Evolutionary conservation across 2,797 vertebrate species (phyloP), one percentile per base, ranked within the genome.

Genomic region (Rhincodon typus): DNA sequence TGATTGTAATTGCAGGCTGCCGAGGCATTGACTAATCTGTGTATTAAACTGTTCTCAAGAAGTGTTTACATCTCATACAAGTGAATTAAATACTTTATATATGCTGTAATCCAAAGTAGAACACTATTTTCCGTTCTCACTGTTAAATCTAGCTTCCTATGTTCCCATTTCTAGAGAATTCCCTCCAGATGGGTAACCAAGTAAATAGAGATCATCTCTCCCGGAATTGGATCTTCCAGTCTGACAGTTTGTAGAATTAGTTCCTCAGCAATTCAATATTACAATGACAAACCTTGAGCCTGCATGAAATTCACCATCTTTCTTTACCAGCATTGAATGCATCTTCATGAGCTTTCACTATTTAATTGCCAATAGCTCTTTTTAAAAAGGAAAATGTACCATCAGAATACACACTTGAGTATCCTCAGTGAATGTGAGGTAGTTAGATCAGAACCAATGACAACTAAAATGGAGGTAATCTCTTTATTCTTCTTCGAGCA

Each of bases 31-130:
- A 84, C 82, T 84, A 84, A 84, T 84, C 42, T 25, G 82, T 84
- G 82, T 84, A 84, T 46, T 84, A 84, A 84, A 84, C 82, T 84
- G 82, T 38, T 46, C 21, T 84, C 82, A 46, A 84, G 38, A 84
- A 84, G 82, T 46, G 82, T 84, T 84, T 84, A 84, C 82, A 84
- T 46, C 82, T 46, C 82, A 46, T 84, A 46, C 82, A 84, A 84
- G 82, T 84, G 82, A 84, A 84, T 42, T 84, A 84, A 84, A 46
- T 46, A 23, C 82, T 84, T 84, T 84, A 42, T 84, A 46, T 84
- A 46, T 84, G 82, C 82, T 84, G 46, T 46, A 84, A 84, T 19
- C 82, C 82, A 46, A 46, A 46, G 82, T 84, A 84, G 42, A 84
- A 84, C 82, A 84, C 42, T 25, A 23, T 46, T 84, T 84, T 42